Evolutionary conservation across 35 echinoderm and acorn worm genomes (phyloP).

Genomic region (Ophioderma brevispina): DNA sequence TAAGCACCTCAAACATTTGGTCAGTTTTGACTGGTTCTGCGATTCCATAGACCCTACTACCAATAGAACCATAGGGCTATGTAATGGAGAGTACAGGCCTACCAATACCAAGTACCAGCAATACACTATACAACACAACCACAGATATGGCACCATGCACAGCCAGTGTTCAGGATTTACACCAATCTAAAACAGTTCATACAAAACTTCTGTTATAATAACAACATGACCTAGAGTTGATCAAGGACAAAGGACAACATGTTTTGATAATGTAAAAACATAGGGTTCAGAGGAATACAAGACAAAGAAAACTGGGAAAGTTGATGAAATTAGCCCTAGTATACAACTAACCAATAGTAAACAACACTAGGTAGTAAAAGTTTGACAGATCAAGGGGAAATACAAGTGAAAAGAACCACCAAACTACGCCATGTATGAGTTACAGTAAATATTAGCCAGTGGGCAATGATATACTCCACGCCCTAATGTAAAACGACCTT

Average conservation of each 20-base stretch:
- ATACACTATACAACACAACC: neutral
- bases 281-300: neutral
- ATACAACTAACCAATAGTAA: too few relatives aligned
- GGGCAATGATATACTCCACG: constrained; percentile 26
- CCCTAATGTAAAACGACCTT: constrained; percentile 63
- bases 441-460: constrained; percentile 44
- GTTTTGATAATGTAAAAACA: too few relatives aligned
- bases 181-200: neutral
- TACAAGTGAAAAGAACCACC: neutral
- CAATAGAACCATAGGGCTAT: too few relatives aligned
- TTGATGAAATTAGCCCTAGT: neutral
- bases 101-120: neutral
- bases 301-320: neutral
- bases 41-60: too few relatives aligned
- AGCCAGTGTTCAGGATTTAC: neutral
- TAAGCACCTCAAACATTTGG: too few relatives aligned
- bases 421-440: neutral
- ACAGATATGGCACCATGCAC: neutral
- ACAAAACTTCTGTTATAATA: too few relatives aligned
- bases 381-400: neutral
- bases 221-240: too few relatives aligned
- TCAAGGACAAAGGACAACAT: too few relatives aligned
- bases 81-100: neutral
- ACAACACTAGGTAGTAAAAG: neutral
- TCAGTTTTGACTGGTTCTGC: too few relatives aligned